phyloP scores from a whole-genome alignment of 2,797 vertebrate genomes.

The Eutrigla gurnardus region DNA sequence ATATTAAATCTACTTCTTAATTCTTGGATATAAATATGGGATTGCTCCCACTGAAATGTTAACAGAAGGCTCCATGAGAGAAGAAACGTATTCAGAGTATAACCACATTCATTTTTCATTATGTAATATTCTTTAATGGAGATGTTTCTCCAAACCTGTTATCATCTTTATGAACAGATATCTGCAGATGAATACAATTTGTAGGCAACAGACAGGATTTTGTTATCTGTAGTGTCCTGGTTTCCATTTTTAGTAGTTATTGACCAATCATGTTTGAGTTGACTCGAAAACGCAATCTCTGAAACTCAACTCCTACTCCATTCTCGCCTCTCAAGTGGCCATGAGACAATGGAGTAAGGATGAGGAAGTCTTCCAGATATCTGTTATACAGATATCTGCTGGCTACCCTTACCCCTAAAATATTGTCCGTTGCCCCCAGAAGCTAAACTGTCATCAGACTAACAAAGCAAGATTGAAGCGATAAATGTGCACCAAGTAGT shows the following conservation, averaged over 20 bases:
- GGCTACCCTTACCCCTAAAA: not conserved
- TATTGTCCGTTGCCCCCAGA: not conserved
- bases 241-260: not conserved
- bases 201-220: not conserved
- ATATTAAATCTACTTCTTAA: slow-evolving; percentile 5
- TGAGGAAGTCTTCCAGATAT: too few species aligned
- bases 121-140: not conserved
- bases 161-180: not conserved
- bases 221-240: not conserved
- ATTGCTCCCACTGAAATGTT: not conserved
- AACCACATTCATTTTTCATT: not conserved
- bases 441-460: too few species aligned
- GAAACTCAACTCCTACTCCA: not conserved
- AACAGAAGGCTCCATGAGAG: not conserved
- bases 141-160: not conserved
- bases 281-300: not conserved
- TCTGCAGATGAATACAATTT: too few species aligned
- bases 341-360: too few species aligned
- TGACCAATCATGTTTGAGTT: not conserved
- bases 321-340: not conserved
- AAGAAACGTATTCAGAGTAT: not conserved
- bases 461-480: not conserved
- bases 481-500: not conserved
- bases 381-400: not conserved
- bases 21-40: not conserved